Evolutionary conservation across 2,113 vertebrate species (phyloP), one percentile per base, ranked within the genome.

Genomic region (Phainopepla nitens): DNA sequence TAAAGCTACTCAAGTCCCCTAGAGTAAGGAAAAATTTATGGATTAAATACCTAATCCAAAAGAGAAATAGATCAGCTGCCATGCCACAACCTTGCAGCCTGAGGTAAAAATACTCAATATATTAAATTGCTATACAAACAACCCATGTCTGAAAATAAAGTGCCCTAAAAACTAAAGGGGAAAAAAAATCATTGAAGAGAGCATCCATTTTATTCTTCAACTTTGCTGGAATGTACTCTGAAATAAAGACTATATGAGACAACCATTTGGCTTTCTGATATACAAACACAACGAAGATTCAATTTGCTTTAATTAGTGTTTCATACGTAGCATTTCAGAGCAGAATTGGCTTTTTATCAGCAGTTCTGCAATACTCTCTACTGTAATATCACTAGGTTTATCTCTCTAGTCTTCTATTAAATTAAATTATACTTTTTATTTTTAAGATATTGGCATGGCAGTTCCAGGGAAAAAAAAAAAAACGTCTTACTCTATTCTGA

Each of bases 41-140:
- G 82, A 95, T 95, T 97, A 96, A 97, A 93, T 95, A 89, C 87
- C 92, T 96, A 70, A 95, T 93, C 73, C 2, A 11, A 79, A 94
- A 89, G 87, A 96, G 92, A 93, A 96, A 96, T 90, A 94, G 61
- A 95, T 97, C 92, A 94, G 68, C 93, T 97, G 89, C 90, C 88
- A 89, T 80, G 78, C 49, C 90, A 93, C 71, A 96, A 90, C 85
- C 72, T 95, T 80, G 80, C 81, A 92, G 92, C 94, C 95, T 41
- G 58, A 89, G 85, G 94, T 81, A 94, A 86, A 95, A 93, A 93
- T 93, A 91, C 81, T 94, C 90, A 72, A 45, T 95, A 82, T 92
- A 92, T 97, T 94, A 86, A 93, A 95, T 45, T 94, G 88, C 68
- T 68, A 60, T 82, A 96, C 96, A 95, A 95, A 96, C 85, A 91